phyloP scores from a whole-genome alignment of 2,113 vertebrate species.

The Syngnathoides biaculeatus region DNA sequence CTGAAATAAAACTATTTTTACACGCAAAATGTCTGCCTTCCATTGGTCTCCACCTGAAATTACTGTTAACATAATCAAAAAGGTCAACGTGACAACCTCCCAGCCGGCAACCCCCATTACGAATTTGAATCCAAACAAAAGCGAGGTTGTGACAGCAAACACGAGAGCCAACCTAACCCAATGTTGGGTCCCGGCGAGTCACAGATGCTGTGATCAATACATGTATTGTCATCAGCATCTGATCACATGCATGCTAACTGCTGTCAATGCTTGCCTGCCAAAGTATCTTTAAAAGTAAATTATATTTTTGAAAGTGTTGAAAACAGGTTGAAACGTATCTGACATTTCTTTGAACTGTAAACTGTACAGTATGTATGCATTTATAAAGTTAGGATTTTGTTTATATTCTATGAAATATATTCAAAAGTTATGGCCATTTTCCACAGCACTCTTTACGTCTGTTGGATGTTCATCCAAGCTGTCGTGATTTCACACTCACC shows the following conservation, averaged over 20 bases:
- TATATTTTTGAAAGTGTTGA: too few relatives aligned
- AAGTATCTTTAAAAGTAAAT: too few relatives aligned
- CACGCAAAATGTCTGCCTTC: constrained; percentile 6
- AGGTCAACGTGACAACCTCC: constrained; percentile 31
- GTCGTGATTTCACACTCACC: too few relatives aligned
- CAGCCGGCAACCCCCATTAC: constrained; percentile 26
- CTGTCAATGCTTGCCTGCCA: too few relatives aligned
- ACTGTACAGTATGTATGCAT: too few relatives aligned
- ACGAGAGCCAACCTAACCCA: constrained; percentile 10
- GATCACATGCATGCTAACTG: not conserved
- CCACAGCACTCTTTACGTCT: too few relatives aligned
- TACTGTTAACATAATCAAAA: constrained; percentile 27
- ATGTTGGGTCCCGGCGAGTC: not conserved
- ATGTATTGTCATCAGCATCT: not conserved
- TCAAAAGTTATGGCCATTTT: too few relatives aligned
- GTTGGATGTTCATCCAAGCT: too few relatives aligned
- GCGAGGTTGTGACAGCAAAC: constrained; percentile 57
- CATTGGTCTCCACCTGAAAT: constrained; percentile 1
- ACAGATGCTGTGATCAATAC: not conserved
- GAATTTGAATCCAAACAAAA: constrained; percentile 50
- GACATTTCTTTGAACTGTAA: too few relatives aligned
- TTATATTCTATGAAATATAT: too few relatives aligned
- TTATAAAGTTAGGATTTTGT: too few relatives aligned
- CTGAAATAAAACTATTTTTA: constrained; percentile 53
- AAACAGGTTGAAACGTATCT: too few relatives aligned